Base-by-base conservation (phyloP, 2,888 invertebrate genomes). In the Chalcosyrphus nemorum region DNA sequence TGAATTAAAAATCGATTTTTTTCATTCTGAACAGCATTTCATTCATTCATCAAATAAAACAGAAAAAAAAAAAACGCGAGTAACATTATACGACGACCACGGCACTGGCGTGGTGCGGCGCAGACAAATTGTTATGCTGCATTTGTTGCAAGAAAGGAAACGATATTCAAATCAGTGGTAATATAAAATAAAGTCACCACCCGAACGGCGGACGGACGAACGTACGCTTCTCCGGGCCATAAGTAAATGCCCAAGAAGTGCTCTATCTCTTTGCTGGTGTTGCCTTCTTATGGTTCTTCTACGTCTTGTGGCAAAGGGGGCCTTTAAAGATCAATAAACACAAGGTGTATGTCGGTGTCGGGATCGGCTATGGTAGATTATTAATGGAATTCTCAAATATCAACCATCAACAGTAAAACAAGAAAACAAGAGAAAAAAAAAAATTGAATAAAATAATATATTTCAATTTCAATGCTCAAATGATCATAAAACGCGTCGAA, bases 151-250 rank as follows among this genome's bases (percentile, higher is more conserved):
- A 78, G 78, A 84, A 78, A 84, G 84, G 84, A 84, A 84, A 84
- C 84, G 74, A 80, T 84, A 84, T 84, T 84, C 84, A 84, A 84
- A 84, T 84, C 84, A 84, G 84, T 74, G 63, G 78, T 65, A 57
- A 80, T 78, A 84, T 84, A 84, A 84, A 84, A 84, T 84, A 84
- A 84, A 84, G 84, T 84, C 84, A 84, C 78, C 78, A 74, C 65
- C 56, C 77, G 66, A 66, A 38, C 59, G 71, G 66, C 71, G 59
- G 77, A 66, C 71, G 72, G 66, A 61, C 72, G 66, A 71, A 17
- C 65, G 56, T 50, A 68, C 75, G 66, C 59, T 72, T 65, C 47
- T 4, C 4, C 3, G 24, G 3, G 2, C 57, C 59, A 43, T 72
- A 78, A 63, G 71, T 41, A 59, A 74, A 61, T 56, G 57, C 41